Evolutionary conservation across 2,113 vertebrate genomes (phyloP), one percentile per base, ranked within the genome.

Genomic region (Ciconia boyciana): DNA sequence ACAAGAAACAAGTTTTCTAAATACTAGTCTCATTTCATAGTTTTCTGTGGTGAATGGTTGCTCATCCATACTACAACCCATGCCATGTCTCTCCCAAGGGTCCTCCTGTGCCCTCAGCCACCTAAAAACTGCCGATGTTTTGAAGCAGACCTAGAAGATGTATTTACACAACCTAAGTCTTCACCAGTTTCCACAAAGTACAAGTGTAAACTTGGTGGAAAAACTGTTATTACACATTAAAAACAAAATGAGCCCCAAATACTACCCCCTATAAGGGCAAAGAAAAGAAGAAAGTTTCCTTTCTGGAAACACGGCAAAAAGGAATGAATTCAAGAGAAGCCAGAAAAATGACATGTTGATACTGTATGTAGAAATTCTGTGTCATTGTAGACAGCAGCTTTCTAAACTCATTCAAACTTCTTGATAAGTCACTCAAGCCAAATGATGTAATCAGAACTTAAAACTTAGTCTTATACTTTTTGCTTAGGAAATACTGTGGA

Each of bases 241-340:
- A 77, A 76, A 8, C 4, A 55, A 43, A 71, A 55, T 0, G 0
- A 75, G 7, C 2, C 18, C 26, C 28, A 39, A 78, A 31, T 9
- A 85, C 3, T 25, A 29, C 1, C 5, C 13, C 3, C 24, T 6
- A 7, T 8, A 34, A 70, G 6, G 24, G 60, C 55, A 86, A 54
- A 92, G 18, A 39, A 77, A 58, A 65, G 3, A 48, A 57, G 12
- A 7, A 69, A 16, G 13, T 11, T 44, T n/a, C 0, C 43, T 48
- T 66, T 61, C 48, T 77, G 43, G 16, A 83, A 82, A 69, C 16
- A 49, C 3, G 8, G 3, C 22, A 89, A 46, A 82, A 77, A 83
- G 3, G 48, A 44, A 49, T 41, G 7, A 29, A 62, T 39, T 57
- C 16, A 46, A 51, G 32, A 89, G 34, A 62, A 87, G 21, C 3